Evolutionary conservation across 35 echinoderm and acorn worm genomes (phyloP), one percentile per base, ranked within the genome.

Genomic region (Apostichopus parvimensis): DNA sequence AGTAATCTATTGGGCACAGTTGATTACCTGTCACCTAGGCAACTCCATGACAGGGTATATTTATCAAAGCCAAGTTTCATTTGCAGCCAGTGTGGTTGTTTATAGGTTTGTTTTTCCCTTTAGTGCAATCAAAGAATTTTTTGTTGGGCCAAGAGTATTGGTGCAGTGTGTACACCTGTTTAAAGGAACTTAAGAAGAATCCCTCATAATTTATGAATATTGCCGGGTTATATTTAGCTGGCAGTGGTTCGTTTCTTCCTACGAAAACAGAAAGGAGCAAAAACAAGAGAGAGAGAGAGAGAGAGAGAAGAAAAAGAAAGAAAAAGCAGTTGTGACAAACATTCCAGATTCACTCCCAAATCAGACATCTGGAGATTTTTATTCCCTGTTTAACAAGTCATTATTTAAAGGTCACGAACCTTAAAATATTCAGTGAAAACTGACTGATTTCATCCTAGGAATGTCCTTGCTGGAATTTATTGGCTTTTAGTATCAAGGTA

Each of bases 21-120:
- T 82, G 79, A 82, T 82, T 82, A 82, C 79, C 54, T 12, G 79
- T 82, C 55, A 56, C 52, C 79, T 17, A 55, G 79, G 52, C 52
- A 53, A 82, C 79, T 34, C n/a, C 52, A 82, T 82, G 79, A 15
- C 79, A 82, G 79, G 21, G 79, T n/a, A 82, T 53, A 82, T 34
- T 82, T 82, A 82, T 82, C 6, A 54, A n/a, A 34, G 79, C 52
- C 52, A 55, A 18, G 24, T 82, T 82, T 82, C 79, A 82, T 82
- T 82, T 82, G 79, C 79, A 82, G 79, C 64, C 64, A 45, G 34
- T 82, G 25, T 82, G 34, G 52, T 82, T 82, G 79, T 82, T 82
- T 82, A 82, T 82, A 56, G 79, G 79, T 82, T 82, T 82, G 79
- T 82, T 82, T 82, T 82, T 34, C 52, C 52, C 79, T 34, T 82